phyloP scores from a whole-genome alignment of 2,888 invertebrate species.

The Scrobipalpa atriplicella region DNA sequence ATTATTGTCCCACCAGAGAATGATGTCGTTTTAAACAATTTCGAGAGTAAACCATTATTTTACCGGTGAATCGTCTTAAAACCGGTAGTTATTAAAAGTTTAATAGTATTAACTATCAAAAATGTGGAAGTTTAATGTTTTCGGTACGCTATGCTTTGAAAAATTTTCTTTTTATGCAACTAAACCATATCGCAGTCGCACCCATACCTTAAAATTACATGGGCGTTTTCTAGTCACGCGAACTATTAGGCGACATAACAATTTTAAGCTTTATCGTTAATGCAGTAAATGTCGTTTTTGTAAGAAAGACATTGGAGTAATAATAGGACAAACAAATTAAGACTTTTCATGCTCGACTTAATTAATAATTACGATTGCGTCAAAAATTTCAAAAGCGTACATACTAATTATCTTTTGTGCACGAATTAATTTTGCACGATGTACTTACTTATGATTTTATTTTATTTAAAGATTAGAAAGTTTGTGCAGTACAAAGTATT shows the following conservation, averaged over 20 bases:
- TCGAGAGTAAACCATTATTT: too few relatives aligned
- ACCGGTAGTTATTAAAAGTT: too few relatives aligned
- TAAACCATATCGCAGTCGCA: conserved; percentile 38
- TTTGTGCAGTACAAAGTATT: too few relatives aligned
- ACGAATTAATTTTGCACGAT: background rate
- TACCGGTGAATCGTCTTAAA: too few relatives aligned
- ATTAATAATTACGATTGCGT: background rate
- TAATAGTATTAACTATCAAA: too few relatives aligned
- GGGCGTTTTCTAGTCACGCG: conserved; percentile 72
- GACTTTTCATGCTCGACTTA: background rate
- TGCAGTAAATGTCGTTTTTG: conserved; percentile 53
- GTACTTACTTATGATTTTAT: too few relatives aligned
- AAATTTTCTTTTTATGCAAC: conserved; percentile 26
- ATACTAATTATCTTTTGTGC: background rate
- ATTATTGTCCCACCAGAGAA: too few relatives aligned
- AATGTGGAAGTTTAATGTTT: too few relatives aligned
- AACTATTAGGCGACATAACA: conserved; percentile 42
- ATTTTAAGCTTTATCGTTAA: conserved; percentile 47
- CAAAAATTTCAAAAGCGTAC: background rate
- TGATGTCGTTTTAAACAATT: too few relatives aligned
- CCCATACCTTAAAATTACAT: conserved; percentile 64
- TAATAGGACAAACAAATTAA: background rate
- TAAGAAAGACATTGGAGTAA: background rate
- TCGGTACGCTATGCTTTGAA: background rate
- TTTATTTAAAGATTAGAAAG: too few relatives aligned